Conservation (phyloP, 2,888 invertebrate species). For the Adineta ricciae region DNA sequence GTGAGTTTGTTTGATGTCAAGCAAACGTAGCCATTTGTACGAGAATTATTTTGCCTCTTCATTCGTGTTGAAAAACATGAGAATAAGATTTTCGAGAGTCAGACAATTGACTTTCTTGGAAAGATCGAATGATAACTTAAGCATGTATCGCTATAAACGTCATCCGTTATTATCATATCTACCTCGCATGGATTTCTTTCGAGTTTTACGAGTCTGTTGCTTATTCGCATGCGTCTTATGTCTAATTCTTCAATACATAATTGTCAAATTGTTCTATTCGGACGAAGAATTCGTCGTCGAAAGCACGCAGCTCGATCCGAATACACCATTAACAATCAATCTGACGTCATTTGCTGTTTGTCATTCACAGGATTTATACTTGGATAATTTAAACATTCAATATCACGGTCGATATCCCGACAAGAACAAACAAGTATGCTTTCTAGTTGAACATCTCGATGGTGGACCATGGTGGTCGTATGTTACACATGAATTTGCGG, state of each 20-base stretch:
- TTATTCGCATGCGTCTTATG: no score
- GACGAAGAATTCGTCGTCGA: not conserved
- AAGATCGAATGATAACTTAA: not conserved
- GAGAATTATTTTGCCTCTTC: not conserved
- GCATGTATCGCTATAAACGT: not conserved
- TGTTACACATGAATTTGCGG: conserved; percentile 17
- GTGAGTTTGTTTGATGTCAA: rapidly evolving
- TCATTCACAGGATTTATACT: not conserved
- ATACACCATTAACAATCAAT: not conserved
- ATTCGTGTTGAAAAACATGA: not conserved
- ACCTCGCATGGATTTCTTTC: not conserved
- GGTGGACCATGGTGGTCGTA: not conserved
- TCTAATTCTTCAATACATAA: not conserved
- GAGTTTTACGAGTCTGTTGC: not conserved
- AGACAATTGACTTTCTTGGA: not conserved
- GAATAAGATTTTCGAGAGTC: no score
- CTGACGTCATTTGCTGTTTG: not conserved
- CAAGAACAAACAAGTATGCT: not conserved
- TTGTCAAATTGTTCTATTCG: not conserved
- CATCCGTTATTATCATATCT: not conserved
- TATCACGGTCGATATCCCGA: not conserved
- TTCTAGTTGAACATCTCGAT: not conserved
- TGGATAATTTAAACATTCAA: not conserved
- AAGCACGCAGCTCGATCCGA: not conserved
- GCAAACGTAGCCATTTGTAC: not conserved